Conservation (phyloP, 2,797 vertebrate species). For the Morelia viridis region DNA sequence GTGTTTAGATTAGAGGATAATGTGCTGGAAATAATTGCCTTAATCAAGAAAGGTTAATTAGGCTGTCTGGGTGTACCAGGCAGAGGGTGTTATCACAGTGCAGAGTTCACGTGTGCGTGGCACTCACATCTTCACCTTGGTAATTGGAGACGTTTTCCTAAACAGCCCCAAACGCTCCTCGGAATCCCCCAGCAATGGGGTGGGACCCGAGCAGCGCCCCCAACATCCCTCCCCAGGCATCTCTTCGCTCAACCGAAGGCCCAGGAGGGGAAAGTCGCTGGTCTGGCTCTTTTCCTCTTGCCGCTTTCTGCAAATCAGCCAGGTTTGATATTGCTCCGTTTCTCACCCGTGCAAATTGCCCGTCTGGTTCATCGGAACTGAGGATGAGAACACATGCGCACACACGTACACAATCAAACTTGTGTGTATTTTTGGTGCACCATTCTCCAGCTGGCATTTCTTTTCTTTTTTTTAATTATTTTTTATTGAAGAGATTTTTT, state of each 20-base stretch:
- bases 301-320: background rate
- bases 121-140: conserved; percentile 65
- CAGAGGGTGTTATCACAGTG: conserved; percentile 71
- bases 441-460: too few relatives aligned
- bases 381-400: too few relatives aligned
- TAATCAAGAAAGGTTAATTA: conserved; percentile 84
- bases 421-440: too few relatives aligned
- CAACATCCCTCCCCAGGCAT: too few relatives aligned
- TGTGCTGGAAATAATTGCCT: conserved; percentile 81
- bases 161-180: background rate
- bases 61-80: conserved; percentile 63
- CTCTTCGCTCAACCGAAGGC: background rate
- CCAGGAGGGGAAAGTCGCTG: too few relatives aligned
- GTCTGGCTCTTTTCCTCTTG: too few relatives aligned
- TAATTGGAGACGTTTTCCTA: conserved; percentile 50
- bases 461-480: too few relatives aligned
- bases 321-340: too few relatives aligned
- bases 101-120: conserved; percentile 54
- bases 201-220: fast-evolving
- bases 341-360: too few relatives aligned
- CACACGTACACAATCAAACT: too few relatives aligned
- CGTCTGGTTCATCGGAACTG: too few relatives aligned
- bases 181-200: background rate
- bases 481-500: too few relatives aligned
- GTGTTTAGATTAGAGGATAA: conserved; percentile 73